Conservation (phyloP, 2,888 invertebrate genomes). For the Agriopis marginaria region DNA sequence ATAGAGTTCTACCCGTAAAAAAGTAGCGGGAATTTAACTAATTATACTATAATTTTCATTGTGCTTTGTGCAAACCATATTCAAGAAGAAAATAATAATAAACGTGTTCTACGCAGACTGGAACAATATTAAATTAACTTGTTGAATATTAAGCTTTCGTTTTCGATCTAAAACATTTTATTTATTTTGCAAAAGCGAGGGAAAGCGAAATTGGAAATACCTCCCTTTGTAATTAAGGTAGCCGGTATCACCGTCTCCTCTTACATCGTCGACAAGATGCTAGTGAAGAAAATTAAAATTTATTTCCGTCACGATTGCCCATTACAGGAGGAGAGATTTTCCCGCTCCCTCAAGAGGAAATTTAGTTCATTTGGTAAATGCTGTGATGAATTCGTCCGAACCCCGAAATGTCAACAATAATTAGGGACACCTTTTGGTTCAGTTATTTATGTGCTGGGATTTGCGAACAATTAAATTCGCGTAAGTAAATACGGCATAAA, state of each 20-base stretch:
- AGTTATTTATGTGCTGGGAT: slow-evolving; percentile 6
- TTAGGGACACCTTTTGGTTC: slow-evolving; percentile 18
- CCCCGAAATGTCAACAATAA: slow-evolving; percentile 26
- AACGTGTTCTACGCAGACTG: slow-evolving; percentile 12
- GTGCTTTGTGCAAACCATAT: not conserved
- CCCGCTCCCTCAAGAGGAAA: slow-evolving; percentile 33
- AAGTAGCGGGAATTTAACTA: no score
- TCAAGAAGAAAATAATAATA: slow-evolving; percentile 3
- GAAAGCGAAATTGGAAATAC: slow-evolving; percentile 61
- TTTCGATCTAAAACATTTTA: slow-evolving; percentile 50
- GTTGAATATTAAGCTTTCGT: slow-evolving; percentile 50
- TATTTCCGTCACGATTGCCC: slow-evolving; percentile 48
- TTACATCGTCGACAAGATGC: slow-evolving; percentile 43
- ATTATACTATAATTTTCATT: not conserved
- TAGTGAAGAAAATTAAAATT: slow-evolving; percentile 55
- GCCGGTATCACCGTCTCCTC: slow-evolving; percentile 47
- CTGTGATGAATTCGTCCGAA: slow-evolving; percentile 14
- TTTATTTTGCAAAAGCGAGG: slow-evolving; percentile 54
- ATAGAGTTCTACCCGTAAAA: no score
- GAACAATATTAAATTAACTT: slow-evolving; percentile 55
- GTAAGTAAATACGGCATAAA: not conserved
- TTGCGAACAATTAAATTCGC: slow-evolving; percentile 8
- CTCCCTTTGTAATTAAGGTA: slow-evolving; percentile 55
- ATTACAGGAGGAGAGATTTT: slow-evolving; percentile 40
- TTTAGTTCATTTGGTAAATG: slow-evolving; percentile 29